Conservation (phyloP, 2,888 invertebrate species). For the Drosophila peninsularis region DNA sequence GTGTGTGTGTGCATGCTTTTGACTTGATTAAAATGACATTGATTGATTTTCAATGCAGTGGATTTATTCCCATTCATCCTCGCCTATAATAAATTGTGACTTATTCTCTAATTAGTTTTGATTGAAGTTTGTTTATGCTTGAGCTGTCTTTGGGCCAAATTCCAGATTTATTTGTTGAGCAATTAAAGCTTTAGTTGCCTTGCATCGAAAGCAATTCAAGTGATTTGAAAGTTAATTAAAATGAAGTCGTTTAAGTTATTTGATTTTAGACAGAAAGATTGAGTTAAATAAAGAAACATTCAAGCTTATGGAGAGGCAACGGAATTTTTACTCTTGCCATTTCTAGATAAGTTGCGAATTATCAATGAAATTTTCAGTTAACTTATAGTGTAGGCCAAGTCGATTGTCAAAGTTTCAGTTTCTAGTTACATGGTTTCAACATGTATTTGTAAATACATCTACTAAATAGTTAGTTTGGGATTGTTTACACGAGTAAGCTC, state of each 20-base stretch:
- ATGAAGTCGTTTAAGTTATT: not conserved
- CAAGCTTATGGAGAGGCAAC: too few species aligned
- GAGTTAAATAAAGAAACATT: not conserved
- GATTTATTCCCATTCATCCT: not conserved
- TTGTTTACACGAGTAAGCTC: too few species aligned
- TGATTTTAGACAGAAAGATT: not conserved
- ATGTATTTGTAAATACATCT: too few species aligned
- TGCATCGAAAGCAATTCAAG: not conserved
- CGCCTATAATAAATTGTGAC: not conserved
- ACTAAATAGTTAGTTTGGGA: too few species aligned
- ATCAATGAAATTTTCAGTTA: too few species aligned
- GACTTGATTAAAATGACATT: conserved; percentile 31
- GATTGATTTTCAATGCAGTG: conserved; percentile 18
- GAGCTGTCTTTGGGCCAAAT: not conserved
- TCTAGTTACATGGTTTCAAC: too few species aligned
- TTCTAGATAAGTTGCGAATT: too few species aligned
- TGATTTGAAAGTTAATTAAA: not conserved
- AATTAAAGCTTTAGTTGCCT: not conserved
- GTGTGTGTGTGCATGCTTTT: not conserved
- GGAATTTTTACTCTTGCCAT: too few species aligned
- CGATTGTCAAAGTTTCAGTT: too few species aligned
- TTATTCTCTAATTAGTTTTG: not conserved
- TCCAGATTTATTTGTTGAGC: not conserved
- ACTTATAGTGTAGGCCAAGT: too few species aligned
- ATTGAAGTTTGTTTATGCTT: not conserved